Conservation (phyloP, 2,888 invertebrate genomes). For the Catocala sponsa region DNA sequence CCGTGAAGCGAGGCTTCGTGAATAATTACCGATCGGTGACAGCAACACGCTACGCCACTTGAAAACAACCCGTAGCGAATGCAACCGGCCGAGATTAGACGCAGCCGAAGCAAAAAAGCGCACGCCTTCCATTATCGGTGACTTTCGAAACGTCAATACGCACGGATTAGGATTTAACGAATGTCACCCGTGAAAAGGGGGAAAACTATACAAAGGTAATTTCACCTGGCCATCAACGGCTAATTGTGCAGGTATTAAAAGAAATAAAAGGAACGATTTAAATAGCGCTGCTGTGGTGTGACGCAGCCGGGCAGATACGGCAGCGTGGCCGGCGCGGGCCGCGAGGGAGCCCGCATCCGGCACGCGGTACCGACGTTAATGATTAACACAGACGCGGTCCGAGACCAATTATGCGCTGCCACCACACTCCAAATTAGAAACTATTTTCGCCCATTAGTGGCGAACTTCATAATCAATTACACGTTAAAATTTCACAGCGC, state of each 20-base stretch:
- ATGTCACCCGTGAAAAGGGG: constrained; percentile 58
- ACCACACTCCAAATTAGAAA: constrained; percentile 86
- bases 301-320: constrained; percentile 60
- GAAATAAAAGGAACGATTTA: constrained; percentile 45
- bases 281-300: constrained; percentile 23
- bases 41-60: constrained; percentile 80
- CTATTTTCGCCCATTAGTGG: constrained; percentile 86
- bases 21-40: constrained; percentile 84
- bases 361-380: constrained; percentile 71
- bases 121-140: constrained; percentile 81
- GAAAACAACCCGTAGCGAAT: constrained; percentile 80
- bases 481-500: constrained; percentile 85
- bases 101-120: constrained; percentile 77
- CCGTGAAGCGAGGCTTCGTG: constrained; percentile 73
- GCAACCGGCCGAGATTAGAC: constrained; percentile 80
- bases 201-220: constrained; percentile 65
- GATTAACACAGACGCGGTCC: constrained; percentile 80
- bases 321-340: constrained; percentile 63
- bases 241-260: constrained; percentile 50
- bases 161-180: constrained; percentile 81
- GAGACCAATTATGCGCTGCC: constrained; percentile 81
- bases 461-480: constrained; percentile 88
- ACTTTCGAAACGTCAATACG: constrained; percentile 84
- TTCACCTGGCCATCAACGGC: constrained; percentile 47
- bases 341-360: constrained; percentile 63